Evolutionary conservation across 2,888 invertebrate genomes (phyloP), one percentile per base, ranked within the genome.

Genomic region (Ashinkailepas kermadecensis): DNA sequence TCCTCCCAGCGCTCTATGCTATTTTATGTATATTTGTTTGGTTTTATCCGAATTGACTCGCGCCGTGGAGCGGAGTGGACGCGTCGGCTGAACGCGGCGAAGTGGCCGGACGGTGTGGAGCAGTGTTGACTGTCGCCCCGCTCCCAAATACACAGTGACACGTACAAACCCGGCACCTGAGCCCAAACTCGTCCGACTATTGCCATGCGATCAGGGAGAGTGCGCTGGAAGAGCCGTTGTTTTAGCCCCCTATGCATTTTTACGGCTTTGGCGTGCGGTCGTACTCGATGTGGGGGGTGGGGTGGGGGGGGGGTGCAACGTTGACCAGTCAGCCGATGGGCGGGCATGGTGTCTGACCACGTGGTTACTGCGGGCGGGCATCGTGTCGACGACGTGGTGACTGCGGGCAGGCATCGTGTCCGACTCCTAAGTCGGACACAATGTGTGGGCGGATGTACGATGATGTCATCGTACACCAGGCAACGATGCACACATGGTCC

Each of bases 141-240:
- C 62, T 7, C 18, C 15, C 13, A 15, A 12, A 23, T 13, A 25
- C 70, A 39, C 70, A 25, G 70, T 12, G 39, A 70, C 70, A 39
- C 39, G 70, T 70, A 70, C 70, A 70, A 70, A 70, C 39, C 39
- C 70, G 15, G 70, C 70, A 70, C 39, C 70, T 70, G 70, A 25
- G 15, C 70, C 25, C 18, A 12, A 10, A 39, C 70, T 70, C 70
- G 15, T 25, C 70, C 12, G 13, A 39, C 15, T 39, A 25, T 70
- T 15, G 12, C 70, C 70, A 70, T 70, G 70, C 39, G 70, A 70
- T 70, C 25, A 21, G 64, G 18, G n/a, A 10, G 21, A 10, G 7
- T 10, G 64, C 21, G 64, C 15, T 9, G 18, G 8, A n/a, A 13
- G 6, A 15, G 15, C 62, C 62, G 18, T 62, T 18, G 62, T 62